Base-by-base conservation (phyloP, 2,797 vertebrate species). In the Epinephelus awoara region DNA sequence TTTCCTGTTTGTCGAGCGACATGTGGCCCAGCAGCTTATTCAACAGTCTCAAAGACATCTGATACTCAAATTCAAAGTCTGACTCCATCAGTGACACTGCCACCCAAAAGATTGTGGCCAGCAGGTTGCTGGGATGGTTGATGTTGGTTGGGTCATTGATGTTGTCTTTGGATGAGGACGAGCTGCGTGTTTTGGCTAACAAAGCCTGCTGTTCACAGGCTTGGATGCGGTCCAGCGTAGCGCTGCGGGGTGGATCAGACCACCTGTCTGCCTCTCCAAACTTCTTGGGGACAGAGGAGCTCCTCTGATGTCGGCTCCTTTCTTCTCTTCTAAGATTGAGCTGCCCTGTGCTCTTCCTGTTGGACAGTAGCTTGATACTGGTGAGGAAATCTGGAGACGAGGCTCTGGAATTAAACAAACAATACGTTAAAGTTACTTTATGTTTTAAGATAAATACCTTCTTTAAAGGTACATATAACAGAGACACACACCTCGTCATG, bases 21-120 rank as follows among this genome's bases (percentile, higher is more conserved):
- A 99, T 94, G 81, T 98, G 96, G 49, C 88, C 89, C 90, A 99
- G 95, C 18, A 99, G 94, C 89, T 98, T 98, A 82, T 96, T 97
- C 84, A 99, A 84, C 56, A 99, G 93, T 54, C 96, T 92, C 77
- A 99, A 79, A 1, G 98, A 97, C 98, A 99, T 99, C 56, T 98
- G 95, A 83, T 99, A 99, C 89, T 99, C 98, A 85, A 99, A 99
- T 90, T 99, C 98, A 93, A 99, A 99, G 93, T 99, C 98, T 0
- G 98, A 99, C 92, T 99, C 98, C 98, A 99, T 99, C 87, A 99
- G 94, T 3, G 98, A 98, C 77, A 99, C 97, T 0, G 98, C 97
- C 84, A 97, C 97, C 98, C 98, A 99, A 89, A 99, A 99, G 87
- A 99, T 95, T 77, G 98, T 99, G 87, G 98, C 97, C 90, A 99